These are phyloP conservation scores for Xestia xanthographa DNA, from an alignment of 2,888 invertebrate species.

Conservation along the genomic window DNA sequence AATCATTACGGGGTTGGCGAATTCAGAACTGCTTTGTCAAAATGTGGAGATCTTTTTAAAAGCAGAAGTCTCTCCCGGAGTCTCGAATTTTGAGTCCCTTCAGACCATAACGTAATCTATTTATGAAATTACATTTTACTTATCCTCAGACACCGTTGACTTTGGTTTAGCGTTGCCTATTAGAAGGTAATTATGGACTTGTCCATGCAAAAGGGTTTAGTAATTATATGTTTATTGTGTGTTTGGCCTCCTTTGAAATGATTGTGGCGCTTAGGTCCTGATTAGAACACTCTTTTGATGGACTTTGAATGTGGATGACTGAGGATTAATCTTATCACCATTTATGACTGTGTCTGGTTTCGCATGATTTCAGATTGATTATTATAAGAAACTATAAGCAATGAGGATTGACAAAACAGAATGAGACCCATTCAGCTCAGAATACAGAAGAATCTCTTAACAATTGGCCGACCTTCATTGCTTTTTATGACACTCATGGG, in stretches of 20 bases:
- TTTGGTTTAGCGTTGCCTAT: neutral
- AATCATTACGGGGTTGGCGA: neutral
- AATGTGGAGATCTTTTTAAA: neutral
- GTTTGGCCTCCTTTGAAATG: neutral
- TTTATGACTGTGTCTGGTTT: neutral
- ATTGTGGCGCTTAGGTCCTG: neutral
- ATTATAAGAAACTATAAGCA: neutral
- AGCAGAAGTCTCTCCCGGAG: too few relatives aligned
- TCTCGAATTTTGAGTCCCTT: neutral
- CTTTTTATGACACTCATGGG: conserved; percentile 23
- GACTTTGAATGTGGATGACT: neutral
- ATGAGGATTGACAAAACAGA: neutral
- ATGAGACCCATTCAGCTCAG: conserved; percentile 4
- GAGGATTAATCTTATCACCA: neutral
- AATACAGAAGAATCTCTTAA: neutral
- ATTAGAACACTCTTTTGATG: neutral
- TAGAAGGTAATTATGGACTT: conserved; percentile 26
- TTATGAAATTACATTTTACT: too few relatives aligned
- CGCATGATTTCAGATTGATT: neutral
- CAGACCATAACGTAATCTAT: neutral
- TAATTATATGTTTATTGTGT: neutral
- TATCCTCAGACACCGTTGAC: neutral
- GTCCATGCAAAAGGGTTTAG: neutral
- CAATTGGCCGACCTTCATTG: neutral
- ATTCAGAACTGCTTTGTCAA: neutral